Base-by-base conservation (phyloP, 2,797 vertebrate species). In the Diglossa cyanea region DNA sequence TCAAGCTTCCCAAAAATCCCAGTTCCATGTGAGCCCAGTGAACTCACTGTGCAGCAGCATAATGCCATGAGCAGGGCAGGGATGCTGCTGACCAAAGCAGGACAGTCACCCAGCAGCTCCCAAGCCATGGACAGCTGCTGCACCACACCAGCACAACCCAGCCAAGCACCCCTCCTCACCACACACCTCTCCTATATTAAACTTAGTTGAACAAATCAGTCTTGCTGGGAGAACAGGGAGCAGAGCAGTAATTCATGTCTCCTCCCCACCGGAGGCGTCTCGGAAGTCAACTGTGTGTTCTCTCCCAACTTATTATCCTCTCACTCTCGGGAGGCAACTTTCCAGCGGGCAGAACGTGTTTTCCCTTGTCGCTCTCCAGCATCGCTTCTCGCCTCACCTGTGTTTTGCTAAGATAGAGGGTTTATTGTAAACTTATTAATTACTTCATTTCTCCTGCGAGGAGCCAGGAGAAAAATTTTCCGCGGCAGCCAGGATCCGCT, bases 381-480 rank as follows among this genome's bases (percentile, higher is more conserved):
- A 87, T 91, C 37, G 28, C 87, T 95, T 78, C 90, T 86, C n/a
- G 37, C 75, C 54, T 93, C 76, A 83, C 93, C 82, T 84, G 85
- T 96, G 96, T 94, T 97, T 90, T 80, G 83, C 94, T 90, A 96
- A 96, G 97, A 97, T 96, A 97, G 95, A 93, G 95, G 95, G 94
- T 93, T 97, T 95, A 97, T 96, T 97, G 95, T 95, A 95, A 97
- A 97, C 95, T 96, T 97, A 97, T 97, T 97, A 97, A 98, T 97
- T 97, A 96, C 97, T 97, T 97, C 91, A 94, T 94, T 97, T 97
- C 95, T 97, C 96, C 95, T 83, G 86, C 33, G 65, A 95, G 93
- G 95, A 95, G 78, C 80, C 92, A 76, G 82, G 51, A 68, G 94
- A 96, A 88, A 63, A 88, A 95, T 82, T 78, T 86, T 88, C 70